A percentile compares a stretch with the other conserved stretches of the same genome.
These are phyloP conservation scores for Eidolon dupreanum DNA, from an alignment of 2,797 vertebrate genomes.

Conservation along the genomic window DNA sequence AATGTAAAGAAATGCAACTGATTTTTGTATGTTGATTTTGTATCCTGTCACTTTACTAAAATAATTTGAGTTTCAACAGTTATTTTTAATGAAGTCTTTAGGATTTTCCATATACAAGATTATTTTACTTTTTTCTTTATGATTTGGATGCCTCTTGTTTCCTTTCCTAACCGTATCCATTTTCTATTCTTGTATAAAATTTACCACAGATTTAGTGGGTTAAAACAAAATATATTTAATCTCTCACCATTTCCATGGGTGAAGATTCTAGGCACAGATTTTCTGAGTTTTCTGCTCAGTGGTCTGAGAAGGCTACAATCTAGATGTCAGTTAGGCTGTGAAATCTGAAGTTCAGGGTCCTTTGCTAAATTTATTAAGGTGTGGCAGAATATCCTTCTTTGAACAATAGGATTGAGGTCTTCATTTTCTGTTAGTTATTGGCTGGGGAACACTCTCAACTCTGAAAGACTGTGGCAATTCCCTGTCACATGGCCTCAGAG, in stretches of 20 bases:
- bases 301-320: neutral
- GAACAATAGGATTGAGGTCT: neutral
- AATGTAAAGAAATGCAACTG: neutral
- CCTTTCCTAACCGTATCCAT: neutral
- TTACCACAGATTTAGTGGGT: too few relatives aligned
- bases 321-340: too few relatives aligned
- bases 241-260: neutral
- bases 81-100: neutral
- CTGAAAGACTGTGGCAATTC: accelerated
- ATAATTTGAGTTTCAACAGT: neutral
- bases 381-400: neutral
- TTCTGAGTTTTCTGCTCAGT: neutral
- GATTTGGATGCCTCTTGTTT: neutral
- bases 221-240: neutral
- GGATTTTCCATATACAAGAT: neutral
- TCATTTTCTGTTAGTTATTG: neutral
- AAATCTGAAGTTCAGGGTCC: neutral
- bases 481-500: too few relatives aligned
- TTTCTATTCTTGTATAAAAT: neutral
- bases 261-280: neutral
- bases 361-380: neutral
- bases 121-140: neutral
- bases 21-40: neutral
- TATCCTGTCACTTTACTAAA: neutral
- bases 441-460: neutral